Percentiles rank a stretch among this genome's conserved stretches.
Evolutionary conservation across 2,113 vertebrate genomes (phyloP).

Genomic region (Polypterus bichir): DNA sequence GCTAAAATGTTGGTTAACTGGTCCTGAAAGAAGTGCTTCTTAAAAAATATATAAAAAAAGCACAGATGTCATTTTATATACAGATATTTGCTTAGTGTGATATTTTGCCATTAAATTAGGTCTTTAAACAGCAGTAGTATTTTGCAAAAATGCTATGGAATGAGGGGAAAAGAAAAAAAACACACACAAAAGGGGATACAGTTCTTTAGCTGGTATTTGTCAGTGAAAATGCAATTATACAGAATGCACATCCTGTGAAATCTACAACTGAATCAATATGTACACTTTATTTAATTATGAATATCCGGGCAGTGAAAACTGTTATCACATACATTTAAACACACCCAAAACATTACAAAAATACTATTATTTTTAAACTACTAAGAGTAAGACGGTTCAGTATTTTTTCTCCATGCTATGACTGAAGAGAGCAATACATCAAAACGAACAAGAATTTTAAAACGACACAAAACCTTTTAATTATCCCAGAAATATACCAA

Average conservation of each 20-base stretch:
- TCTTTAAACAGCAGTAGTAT: no score
- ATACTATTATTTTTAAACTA: constrained; percentile 97
- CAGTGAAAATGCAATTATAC: constrained; percentile 52
- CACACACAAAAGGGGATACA: constrained; percentile 27
- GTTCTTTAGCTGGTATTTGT: constrained; percentile 53
- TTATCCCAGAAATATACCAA: constrained; percentile 99
- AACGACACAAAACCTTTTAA: constrained; percentile 58
- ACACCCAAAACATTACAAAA: constrained; percentile 98
- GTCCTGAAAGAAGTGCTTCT: no score
- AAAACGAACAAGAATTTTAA: constrained; percentile 78
- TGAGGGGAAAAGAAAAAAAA: no score
- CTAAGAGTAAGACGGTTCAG: constrained; percentile 96
- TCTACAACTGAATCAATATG: constrained; percentile 65
- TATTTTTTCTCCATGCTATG: constrained; percentile 92
- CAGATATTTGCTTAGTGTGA: no score
- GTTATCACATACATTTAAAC: constrained; percentile 79
- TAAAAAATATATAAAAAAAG: no score
- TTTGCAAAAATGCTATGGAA: no score
- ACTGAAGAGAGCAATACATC: constrained; percentile 88
- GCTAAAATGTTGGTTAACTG: no score
- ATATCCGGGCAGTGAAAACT: constrained; percentile 92
- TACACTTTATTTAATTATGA: constrained; percentile 70
- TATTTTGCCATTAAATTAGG: no score
- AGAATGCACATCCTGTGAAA: constrained; percentile 56
- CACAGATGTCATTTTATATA: no score